Evolutionary conservation across 2,797 vertebrate genomes (phyloP).

Genomic region (Etheostoma nigrum): DNA sequence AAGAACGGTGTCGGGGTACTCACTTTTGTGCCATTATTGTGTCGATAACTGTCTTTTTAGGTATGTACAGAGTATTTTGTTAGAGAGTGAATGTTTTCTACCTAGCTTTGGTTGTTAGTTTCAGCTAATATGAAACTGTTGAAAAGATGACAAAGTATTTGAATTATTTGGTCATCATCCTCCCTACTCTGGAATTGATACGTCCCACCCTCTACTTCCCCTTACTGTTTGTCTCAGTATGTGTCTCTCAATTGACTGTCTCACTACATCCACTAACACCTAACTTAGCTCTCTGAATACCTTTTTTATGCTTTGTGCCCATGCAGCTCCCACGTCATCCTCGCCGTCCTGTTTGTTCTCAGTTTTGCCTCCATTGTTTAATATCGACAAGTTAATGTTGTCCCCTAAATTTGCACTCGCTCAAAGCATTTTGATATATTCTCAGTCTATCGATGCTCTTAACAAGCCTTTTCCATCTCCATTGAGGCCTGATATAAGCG

Average conservation of each 20-base stretch:
- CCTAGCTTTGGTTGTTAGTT: constrained; percentile 24
- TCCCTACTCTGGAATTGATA: constrained; percentile 61
- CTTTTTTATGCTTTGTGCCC: constrained; percentile 18
- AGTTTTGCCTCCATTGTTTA: constrained; percentile 68
- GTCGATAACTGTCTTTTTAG: constrained; percentile 30
- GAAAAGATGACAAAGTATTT: constrained; percentile 64
- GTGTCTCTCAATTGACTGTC: constrained; percentile 46
- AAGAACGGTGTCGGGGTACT: constrained; percentile 52
- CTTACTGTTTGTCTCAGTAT: constrained; percentile 62
- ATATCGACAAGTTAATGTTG: constrained; percentile 49
- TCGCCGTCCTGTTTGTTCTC: constrained; percentile 24
- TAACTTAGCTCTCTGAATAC: constrained; percentile 19
- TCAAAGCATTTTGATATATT: constrained; percentile 45
- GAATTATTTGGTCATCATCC: constrained; percentile 69
- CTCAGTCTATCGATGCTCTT: constrained; percentile 43
- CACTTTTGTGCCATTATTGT: constrained; percentile 49
- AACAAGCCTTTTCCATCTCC: constrained; percentile 49
- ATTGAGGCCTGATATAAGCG: constrained; percentile 46
- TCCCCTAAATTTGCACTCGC: constrained; percentile 10
- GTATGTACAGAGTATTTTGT: constrained; percentile 1
- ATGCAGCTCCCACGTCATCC: constrained; percentile 20
- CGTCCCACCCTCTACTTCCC: constrained; percentile 71
- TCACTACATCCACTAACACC: constrained; percentile 18
- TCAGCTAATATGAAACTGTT: constrained; percentile 38
- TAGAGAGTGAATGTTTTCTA: neutral